These are phyloP conservation scores for Ardeotis arabs DNA, from an alignment of 2,113 vertebrate genomes.

Conservation along the genomic window DNA sequence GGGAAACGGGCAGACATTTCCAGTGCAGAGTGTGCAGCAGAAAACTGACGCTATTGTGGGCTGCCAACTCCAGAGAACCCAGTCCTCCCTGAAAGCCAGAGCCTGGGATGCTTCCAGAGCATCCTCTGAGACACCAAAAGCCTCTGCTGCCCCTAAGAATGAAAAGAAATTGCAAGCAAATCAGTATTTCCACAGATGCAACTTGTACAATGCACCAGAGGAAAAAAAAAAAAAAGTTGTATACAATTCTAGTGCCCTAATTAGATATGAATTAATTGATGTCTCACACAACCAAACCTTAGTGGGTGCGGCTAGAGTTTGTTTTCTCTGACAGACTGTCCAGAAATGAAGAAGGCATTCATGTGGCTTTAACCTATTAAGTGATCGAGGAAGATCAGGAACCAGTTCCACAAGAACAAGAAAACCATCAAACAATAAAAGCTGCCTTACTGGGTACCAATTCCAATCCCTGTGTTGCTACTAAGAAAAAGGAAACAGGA, in stretches of 20 bases:
- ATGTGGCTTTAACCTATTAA: not conserved
- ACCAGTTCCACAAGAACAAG: not conserved
- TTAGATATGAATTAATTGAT: accelerated
- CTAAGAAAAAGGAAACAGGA: not conserved
- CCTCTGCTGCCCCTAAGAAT: not conserved
- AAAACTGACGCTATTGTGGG: accelerated
- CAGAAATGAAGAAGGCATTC: not conserved
- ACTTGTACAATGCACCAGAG: too few relatives aligned
- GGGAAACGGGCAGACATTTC: accelerated
- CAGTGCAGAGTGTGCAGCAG: accelerated
- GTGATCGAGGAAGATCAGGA: accelerated
- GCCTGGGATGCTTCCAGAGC: not conserved
- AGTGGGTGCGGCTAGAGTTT: not conserved
- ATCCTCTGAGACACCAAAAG: accelerated
- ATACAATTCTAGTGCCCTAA: accelerated
- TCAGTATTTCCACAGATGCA: not conserved
- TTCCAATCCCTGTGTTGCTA: accelerated
- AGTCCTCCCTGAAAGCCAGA: accelerated
- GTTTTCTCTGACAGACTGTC: not conserved
- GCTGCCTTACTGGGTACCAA: not conserved
- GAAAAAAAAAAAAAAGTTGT: too few relatives aligned
- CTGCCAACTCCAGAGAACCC: not conserved
- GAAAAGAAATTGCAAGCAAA: too few relatives aligned
- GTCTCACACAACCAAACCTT: too few relatives aligned
- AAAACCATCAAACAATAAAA: not conserved